phyloP scores from a whole-genome alignment of 2,797 vertebrate species.

The Craterocephalus amniculus region DNA sequence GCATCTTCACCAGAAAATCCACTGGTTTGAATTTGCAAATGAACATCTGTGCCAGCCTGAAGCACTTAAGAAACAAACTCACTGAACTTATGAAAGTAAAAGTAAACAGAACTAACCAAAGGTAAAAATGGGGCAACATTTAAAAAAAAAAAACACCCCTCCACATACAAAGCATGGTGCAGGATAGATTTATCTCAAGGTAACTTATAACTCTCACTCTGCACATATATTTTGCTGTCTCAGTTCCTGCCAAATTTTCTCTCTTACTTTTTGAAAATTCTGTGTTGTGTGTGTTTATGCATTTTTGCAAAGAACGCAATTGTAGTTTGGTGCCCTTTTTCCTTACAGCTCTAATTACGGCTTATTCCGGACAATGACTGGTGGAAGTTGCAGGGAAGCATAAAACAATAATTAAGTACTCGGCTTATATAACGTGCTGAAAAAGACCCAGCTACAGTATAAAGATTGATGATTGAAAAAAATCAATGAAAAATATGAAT shows the following conservation, averaged over 20 bases:
- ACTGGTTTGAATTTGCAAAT: slow-evolving; percentile 10
- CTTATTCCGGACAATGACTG: background rate
- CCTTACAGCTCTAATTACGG: background rate
- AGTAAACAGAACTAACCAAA: too few relatives aligned
- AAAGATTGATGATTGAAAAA: background rate
- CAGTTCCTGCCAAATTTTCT: slow-evolving; percentile 21
- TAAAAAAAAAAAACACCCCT: too few relatives aligned
- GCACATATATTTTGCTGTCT: background rate
- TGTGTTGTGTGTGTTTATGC: slow-evolving; percentile 1
- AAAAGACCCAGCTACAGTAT: background rate
- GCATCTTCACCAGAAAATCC: background rate
- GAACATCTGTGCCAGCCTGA: background rate
- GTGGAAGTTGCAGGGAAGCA: background rate
- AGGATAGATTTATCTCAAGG: too few relatives aligned
- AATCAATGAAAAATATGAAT: background rate
- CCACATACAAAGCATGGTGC: too few relatives aligned
- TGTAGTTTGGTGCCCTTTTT: slow-evolving; percentile 2
- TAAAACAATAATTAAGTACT: background rate
- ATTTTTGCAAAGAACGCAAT: slow-evolving; percentile 16
- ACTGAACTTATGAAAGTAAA: too few relatives aligned
- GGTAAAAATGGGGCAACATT: too few relatives aligned
- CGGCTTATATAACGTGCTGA: background rate
- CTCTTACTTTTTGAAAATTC: background rate
- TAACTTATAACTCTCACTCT: too few relatives aligned
- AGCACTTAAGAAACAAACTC: too few relatives aligned